A percentile compares a stretch with the other conserved stretches of the same genome.
These are phyloP conservation scores for Ceratina calcarata DNA, from an alignment of 1,140 invertebrate genomes.

Conservation along the genomic window DNA sequence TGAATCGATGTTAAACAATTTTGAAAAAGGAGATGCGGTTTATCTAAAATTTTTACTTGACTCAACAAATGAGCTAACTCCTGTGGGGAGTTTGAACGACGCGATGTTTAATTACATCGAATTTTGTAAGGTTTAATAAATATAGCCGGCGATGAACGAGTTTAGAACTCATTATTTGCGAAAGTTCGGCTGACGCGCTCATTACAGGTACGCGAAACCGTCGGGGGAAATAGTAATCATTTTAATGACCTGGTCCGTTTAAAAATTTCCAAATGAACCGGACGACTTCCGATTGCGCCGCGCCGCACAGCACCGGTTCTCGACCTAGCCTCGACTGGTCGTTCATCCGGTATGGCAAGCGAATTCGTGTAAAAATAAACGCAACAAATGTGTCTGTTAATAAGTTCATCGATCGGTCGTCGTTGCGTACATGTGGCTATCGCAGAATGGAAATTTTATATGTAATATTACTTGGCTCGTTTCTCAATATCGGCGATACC, in stretches of 20 bases:
- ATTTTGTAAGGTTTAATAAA: conserved; percentile 41
- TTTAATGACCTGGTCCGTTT: conserved; percentile 37
- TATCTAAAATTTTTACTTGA: no score
- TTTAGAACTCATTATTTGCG: conserved; percentile 18
- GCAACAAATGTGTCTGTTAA: conserved; percentile 6
- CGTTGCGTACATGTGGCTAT: neutral
- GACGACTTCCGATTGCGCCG: neutral
- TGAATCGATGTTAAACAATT: no score
- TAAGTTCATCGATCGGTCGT: conserved; percentile 16
- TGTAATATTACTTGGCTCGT: neutral
- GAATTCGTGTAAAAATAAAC: conserved; percentile 5
- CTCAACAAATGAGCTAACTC: neutral
- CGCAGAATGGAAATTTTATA: neutral
- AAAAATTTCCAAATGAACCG: conserved; percentile 8
- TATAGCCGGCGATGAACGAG: neutral
- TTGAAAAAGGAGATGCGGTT: no score
- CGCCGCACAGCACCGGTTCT: no score
- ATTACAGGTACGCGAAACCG: neutral
- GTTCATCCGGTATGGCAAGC: neutral
- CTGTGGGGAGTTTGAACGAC: neutral
- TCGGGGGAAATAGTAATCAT: conserved; percentile 27
- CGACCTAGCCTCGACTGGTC: neutral
- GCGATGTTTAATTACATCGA: conserved; percentile 19
- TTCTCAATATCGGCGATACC: neutral
- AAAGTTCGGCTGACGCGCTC: neutral